Evolutionary conservation across 2,888 invertebrate species (phyloP).

Genomic region (Caprella mutica): DNA sequence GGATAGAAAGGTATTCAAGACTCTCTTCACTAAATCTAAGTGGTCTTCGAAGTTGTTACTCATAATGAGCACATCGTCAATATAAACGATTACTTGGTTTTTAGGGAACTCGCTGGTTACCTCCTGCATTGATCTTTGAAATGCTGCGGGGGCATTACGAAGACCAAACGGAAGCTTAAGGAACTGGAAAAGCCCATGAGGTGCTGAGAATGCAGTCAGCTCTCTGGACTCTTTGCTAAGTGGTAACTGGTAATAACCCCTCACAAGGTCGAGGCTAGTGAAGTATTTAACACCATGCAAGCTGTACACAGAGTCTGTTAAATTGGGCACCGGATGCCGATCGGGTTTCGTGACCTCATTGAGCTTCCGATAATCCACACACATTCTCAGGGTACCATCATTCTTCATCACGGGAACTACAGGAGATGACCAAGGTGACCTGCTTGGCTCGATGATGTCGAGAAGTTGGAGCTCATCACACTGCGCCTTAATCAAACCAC

Average conservation of each 20-base stretch:
- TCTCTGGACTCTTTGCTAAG: neutral
- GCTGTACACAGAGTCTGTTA: neutral
- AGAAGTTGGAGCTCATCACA: no score
- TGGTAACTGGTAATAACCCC: neutral
- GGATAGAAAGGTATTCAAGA: neutral
- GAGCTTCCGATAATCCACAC: constrained; percentile 2
- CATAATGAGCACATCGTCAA: neutral
- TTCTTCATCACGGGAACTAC: neutral
- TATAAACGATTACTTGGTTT: neutral
- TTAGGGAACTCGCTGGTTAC: neutral
- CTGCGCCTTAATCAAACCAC: no score
- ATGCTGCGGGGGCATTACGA: neutral
- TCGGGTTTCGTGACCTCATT: neutral
- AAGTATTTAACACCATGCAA: constrained; percentile 8
- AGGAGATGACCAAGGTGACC: no score
- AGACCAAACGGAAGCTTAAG: neutral
- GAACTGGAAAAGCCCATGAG: neutral
- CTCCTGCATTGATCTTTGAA: neutral
- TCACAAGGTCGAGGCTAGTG: constrained; percentile 1
- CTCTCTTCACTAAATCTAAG: neutral
- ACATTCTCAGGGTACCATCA: neutral
- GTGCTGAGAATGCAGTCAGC: neutral
- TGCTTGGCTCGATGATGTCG: no score
- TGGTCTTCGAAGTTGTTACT: neutral
- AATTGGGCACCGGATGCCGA: neutral